Conservation (phyloP, 2,888 invertebrate genomes). For the Chymomyza fuscimana region DNA sequence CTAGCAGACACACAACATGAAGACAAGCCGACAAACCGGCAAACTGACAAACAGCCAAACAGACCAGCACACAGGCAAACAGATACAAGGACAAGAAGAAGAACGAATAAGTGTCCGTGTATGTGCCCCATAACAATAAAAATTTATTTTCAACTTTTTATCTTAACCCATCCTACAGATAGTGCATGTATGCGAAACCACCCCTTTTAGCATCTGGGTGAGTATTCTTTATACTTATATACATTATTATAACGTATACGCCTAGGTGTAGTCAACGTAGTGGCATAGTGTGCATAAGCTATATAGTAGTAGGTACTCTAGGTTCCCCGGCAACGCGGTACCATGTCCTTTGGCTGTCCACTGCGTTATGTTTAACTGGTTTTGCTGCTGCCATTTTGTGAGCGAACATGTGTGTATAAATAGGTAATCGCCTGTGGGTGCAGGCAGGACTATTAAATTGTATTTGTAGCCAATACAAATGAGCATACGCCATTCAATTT, state of each 20-base stretch:
- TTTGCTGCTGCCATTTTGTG: constrained; percentile 41
- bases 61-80: constrained; percentile 71
- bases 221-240: constrained; percentile 57
- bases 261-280: constrained; percentile 59
- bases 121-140: constrained; percentile 72
- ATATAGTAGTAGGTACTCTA: background rate
- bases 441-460: constrained; percentile 61
- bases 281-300: background rate
- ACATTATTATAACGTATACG: constrained; percentile 72
- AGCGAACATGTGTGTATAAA: constrained; percentile 51
- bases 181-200: background rate
- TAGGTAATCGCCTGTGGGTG: constrained; percentile 30
- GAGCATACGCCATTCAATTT: constrained; percentile 72
- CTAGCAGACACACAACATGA: constrained; percentile 4
- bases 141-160: constrained; percentile 73
- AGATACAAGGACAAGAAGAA: constrained; percentile 68
- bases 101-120: constrained; percentile 39
- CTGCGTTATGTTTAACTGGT: constrained; percentile 54
- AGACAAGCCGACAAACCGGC: constrained; percentile 41
- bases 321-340: too few relatives aligned
- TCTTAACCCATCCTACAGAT: constrained; percentile 24
- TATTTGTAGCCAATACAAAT: constrained; percentile 73
- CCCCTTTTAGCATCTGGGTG: constrained; percentile 33
- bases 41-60: constrained; percentile 68
- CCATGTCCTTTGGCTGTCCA: background rate